Evolutionary conservation across 2,888 invertebrate species (phyloP), one percentile per base, ranked within the genome.

Genomic region (Torymus tubicola): DNA sequence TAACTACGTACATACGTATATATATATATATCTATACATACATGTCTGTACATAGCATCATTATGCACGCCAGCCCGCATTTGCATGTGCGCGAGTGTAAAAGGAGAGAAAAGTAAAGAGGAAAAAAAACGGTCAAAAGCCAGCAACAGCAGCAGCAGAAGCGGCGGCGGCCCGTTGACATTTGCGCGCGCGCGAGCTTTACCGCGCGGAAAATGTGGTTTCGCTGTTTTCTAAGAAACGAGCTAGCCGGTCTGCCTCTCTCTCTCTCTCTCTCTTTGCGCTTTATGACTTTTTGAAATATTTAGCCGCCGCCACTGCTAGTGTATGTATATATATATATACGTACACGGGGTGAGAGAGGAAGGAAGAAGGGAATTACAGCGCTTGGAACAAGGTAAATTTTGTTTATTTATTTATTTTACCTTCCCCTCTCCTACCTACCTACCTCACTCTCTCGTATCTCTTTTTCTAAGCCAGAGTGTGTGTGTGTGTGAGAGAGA

Each of bases 241-340:
- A 70, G 64, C 64, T 77, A 64, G 31, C 31, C 21, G 21, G 21
- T 21, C 21, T 21, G 2, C 8, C 31, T 42, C 5, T 3, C 31
- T 31, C 31, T 31, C 31, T 31, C 42, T 8, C 42, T 42, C 42
- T 42, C 42, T 8, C 42, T 42, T 77, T 65, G 14, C 70, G 50
- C 65, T 70, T 78, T 78, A 72, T 68, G 72, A 78, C 72, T 61
- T 67, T 78, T 72, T 78, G 72, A 72, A 78, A 72, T 72, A 78
- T 78, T 78, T 67, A 78, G 67, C 42, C 67, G 61, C 61, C 42
- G 5, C 42, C 42, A 50, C 21, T 21, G 21, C 18, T 24, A 42
- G 42, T 42, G 42, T 42, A 42, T 2, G 5, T 52, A 21, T 12
- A 21, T 16, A 1, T 42, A 8, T 42, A 42, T 2, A 12, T 52